phyloP scores from a whole-genome alignment of 2,113 vertebrate species.

The Lethenteron reissneri region DNA sequence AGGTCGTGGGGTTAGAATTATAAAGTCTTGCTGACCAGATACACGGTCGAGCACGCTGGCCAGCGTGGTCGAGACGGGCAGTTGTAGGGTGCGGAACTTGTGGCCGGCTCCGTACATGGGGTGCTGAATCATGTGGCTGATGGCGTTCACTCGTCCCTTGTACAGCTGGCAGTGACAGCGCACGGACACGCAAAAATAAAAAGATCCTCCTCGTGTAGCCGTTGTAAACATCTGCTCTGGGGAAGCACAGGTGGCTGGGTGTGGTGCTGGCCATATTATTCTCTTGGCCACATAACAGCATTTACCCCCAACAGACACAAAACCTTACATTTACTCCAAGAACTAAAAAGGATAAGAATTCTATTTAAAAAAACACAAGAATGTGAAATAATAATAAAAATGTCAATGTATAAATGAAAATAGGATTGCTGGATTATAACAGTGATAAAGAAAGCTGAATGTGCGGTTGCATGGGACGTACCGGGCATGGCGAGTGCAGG shows the following conservation, averaged over 20 bases:
- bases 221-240: no score
- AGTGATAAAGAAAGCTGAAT: no score
- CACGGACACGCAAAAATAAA: no score
- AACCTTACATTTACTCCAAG: not conserved
- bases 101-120: constrained; percentile 98
- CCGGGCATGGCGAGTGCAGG: constrained; percentile 89
- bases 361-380: not conserved
- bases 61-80: constrained; percentile 83
- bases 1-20: not conserved
- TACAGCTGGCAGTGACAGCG: constrained; percentile 37
- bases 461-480: constrained; percentile 18
- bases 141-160: constrained; percentile 96
- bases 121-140: constrained; percentile 93
- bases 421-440: constrained; percentile 7
- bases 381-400: constrained; percentile 5
- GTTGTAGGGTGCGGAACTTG: constrained; percentile 86
- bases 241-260: no score
- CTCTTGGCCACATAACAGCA: no score
- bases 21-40: constrained; percentile 39
- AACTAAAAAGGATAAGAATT: not conserved
- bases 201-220: no score
- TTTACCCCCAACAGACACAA: no score
- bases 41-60: constrained; percentile 90
- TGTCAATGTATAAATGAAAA: constrained; percentile 4
- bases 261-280: no score